phyloP scores from a whole-genome alignment of 1,140 invertebrate species.

The Acromyrmex echinatior region DNA sequence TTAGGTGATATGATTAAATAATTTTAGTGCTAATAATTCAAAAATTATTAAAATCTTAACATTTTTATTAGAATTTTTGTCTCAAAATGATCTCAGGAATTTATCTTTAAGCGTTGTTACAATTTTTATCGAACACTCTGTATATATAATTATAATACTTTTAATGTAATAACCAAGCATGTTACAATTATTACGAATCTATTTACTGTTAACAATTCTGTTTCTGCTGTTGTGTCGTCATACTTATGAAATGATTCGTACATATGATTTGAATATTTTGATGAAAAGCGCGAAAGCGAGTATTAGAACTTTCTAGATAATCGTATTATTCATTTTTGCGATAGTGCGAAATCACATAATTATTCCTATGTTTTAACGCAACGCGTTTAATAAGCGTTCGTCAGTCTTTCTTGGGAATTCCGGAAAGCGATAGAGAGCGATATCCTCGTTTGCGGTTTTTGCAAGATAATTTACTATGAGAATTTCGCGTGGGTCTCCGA shows the following conservation, averaged over 20 bases:
- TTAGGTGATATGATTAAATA: no score
- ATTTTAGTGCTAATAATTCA: no score
- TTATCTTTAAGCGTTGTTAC: no score
- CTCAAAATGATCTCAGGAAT: no score
- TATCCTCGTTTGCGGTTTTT: conserved; percentile 57
- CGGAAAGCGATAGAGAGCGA: conserved; percentile 46
- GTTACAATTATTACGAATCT: background rate
- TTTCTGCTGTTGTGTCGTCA: background rate
- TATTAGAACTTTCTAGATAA: conserved; percentile 6
- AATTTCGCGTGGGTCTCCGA: background rate
- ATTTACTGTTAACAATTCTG: background rate
- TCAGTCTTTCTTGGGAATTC: conserved; percentile 33
- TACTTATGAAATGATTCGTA: background rate
- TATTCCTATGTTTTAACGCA: background rate
- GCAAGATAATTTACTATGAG: conserved; percentile 32
- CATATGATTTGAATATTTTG: background rate
- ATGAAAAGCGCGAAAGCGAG: conserved; percentile 14
- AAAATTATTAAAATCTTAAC: no score
- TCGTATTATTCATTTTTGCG: conserved; percentile 34
- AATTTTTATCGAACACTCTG: no score
- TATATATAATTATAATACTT: no score
- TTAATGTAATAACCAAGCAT: background rate
- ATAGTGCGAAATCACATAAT: background rate
- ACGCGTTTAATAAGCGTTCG: background rate
- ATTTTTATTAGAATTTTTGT: no score